Base-by-base conservation (phyloP, 2,888 invertebrate species). In the Zaprionus lineosus region DNA sequence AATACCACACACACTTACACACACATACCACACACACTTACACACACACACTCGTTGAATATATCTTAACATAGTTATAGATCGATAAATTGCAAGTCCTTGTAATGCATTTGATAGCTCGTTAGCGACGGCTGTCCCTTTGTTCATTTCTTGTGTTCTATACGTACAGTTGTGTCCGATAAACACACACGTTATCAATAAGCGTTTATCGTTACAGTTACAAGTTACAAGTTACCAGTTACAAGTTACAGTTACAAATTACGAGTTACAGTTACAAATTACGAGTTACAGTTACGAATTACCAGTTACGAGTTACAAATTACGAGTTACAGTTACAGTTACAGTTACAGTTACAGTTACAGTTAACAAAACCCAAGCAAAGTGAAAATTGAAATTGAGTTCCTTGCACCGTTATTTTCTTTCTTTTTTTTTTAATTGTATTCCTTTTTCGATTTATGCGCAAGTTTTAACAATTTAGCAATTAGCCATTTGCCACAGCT, bases 61-160 rank as follows among this genome's bases (percentile, higher is more conserved):
- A 34, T 33, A 9, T 21, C 46, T 55, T 68, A 68, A 72, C 68
- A 72, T 72, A 72, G 73, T 48, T 71, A 9, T 67, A 67, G 72
- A 41, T 40, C 50, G 53, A 61, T 53, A 19, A 53, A 40, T 48
- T 69, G 64, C 65, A 65, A 52, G 36, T 58, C 58, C 53, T 58
- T 51, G 37, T 51, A 51, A 56, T 56, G 55, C 40, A 56, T 48
- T 50, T 61, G 62, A 57, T 70, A 47, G 63, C 63, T 62, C 63
- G 48, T 44, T 43, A 41, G 44, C 63, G 39, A 65, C 48, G 48
- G 63, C 48, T 34, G 57, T 56, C 40, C 50, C 66, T 29, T 55
- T 33, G 36, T 56, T 72, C n/a, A 36, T 40, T 53, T 72, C 29
- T 51, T 51, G 36, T 41, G 40, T 41, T 50, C 15, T 41, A 26